Percentiles rank a stretch among this genome's conserved stretches.
Conservation (phyloP, 2,797 vertebrate genomes). For the Heteromormyrus szaboi region DNA sequence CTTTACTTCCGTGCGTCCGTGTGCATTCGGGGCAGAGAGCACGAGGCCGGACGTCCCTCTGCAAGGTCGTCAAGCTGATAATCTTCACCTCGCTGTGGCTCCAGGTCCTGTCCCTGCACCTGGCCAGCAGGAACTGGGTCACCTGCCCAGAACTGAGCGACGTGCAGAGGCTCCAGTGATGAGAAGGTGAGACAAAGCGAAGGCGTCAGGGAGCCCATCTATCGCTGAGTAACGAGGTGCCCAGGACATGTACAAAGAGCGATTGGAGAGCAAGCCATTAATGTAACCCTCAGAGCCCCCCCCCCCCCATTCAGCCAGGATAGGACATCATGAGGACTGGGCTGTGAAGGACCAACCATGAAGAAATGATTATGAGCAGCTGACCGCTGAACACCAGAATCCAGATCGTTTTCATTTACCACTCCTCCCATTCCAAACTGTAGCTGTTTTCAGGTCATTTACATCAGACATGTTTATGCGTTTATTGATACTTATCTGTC, state of each 20-base stretch:
- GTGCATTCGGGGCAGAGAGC: constrained; percentile 61
- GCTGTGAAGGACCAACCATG: neutral
- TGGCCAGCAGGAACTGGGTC: constrained; percentile 88
- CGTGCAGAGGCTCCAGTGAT: neutral
- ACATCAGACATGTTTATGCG: neutral
- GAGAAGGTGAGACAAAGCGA: neutral
- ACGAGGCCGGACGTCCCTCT: constrained; percentile 94
- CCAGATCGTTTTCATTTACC: neutral
- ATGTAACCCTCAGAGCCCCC: neutral
- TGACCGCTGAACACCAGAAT: neutral
- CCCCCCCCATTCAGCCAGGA: neutral
- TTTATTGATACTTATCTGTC: neutral
- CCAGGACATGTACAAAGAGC: neutral
- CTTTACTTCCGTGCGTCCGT: constrained; percentile 3
- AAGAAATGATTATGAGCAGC: neutral
- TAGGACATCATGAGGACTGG: neutral
- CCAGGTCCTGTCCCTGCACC: constrained; percentile 94
- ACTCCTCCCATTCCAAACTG: neutral
- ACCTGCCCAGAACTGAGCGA: constrained; percentile 67
- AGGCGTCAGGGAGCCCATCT: neutral
- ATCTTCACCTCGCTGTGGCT: constrained; percentile 95
- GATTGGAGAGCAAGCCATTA: neutral
- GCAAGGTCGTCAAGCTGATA: constrained; percentile 94
- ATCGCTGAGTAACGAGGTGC: neutral
- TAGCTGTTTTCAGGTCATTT: neutral